These are phyloP conservation scores for Enteromius thamalakanensis DNA, from an alignment of 2,797 vertebrate species.

Conservation along the genomic window DNA sequence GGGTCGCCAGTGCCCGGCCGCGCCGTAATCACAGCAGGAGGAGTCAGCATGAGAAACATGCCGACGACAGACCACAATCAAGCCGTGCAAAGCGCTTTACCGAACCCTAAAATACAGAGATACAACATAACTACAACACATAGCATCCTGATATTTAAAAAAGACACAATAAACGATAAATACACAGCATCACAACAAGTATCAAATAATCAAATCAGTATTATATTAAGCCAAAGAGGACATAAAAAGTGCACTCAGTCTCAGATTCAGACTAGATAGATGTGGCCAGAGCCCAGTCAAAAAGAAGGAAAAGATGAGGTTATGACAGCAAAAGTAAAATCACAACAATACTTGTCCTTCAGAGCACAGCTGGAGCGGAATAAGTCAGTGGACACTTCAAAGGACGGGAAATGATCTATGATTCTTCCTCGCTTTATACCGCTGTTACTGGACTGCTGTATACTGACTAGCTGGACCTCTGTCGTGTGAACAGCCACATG, in stretches of 20 bases:
- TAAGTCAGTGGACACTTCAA: slow-evolving; percentile 32
- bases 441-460: slow-evolving; percentile 24
- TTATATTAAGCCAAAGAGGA: not conserved
- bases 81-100: not conserved
- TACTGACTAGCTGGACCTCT: slow-evolving; percentile 15
- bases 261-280: not conserved
- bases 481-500: slow-evolving; percentile 32
- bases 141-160: slow-evolving; percentile 25
- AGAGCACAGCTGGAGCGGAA: slow-evolving; percentile 44
- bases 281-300: not conserved
- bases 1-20: slow-evolving; percentile 76
- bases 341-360: slow-evolving; percentile 46
- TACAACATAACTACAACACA: not conserved
- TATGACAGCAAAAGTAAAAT: slow-evolving; percentile 37
- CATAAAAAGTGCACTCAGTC: not conserved
- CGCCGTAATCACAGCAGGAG: slow-evolving; percentile 49
- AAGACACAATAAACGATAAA: not conserved
- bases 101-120: slow-evolving; percentile 1
- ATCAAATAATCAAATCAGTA: not conserved
- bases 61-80: not conserved
- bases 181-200: not conserved
- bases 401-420: slow-evolving; percentile 35
- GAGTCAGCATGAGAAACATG: slow-evolving; percentile 8
- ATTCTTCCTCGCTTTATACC: slow-evolving; percentile 34
- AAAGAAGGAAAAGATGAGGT: slow-evolving; percentile 21